A percentile compares a stretch with the other conserved stretches of the same genome.
Evolutionary conservation across 1,140 invertebrate species (phyloP).

Genomic region (Tetragonula clypearis): DNA sequence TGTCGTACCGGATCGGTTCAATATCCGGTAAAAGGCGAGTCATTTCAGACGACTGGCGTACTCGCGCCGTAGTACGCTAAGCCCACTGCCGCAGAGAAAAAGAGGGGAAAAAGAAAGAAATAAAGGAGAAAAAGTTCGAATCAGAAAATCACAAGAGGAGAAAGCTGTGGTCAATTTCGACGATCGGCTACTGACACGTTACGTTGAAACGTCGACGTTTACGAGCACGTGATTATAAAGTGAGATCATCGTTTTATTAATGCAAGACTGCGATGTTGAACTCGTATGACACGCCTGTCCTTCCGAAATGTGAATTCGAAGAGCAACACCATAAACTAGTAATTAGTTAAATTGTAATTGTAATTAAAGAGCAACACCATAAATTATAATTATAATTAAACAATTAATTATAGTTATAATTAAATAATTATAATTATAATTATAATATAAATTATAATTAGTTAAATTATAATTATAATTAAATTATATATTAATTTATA

Average conservation of each 20-base stretch:
- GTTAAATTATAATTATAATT: no score
- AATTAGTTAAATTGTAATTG: no score
- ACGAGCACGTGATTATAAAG: neutral
- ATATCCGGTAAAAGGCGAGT: constrained; percentile 65
- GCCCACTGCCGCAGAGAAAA: neutral
- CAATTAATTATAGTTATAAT: no score
- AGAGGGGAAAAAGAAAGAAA: neutral
- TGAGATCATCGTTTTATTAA: no score
- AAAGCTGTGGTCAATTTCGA: constrained; percentile 3
- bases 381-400: no score
- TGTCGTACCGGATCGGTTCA: constrained; percentile 66
- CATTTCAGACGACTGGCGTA: constrained; percentile 36
- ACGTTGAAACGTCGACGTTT: neutral
- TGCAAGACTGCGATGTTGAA: no score
- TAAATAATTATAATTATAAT: no score
- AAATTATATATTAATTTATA: no score
- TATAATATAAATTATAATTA: no score
- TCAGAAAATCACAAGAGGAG: neutral
- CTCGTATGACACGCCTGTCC: neutral
- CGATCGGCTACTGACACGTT: neutral
- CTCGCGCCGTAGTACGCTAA: constrained; percentile 16
- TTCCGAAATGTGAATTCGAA: neutral
- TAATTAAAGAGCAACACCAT: no score
- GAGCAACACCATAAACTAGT: neutral
- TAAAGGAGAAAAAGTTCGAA: neutral